Percentiles rank a stretch among this genome's conserved stretches.
These are phyloP conservation scores for Eustalomyia histrio DNA, from an alignment of 2,888 invertebrate genomes.

Conservation along the genomic window DNA sequence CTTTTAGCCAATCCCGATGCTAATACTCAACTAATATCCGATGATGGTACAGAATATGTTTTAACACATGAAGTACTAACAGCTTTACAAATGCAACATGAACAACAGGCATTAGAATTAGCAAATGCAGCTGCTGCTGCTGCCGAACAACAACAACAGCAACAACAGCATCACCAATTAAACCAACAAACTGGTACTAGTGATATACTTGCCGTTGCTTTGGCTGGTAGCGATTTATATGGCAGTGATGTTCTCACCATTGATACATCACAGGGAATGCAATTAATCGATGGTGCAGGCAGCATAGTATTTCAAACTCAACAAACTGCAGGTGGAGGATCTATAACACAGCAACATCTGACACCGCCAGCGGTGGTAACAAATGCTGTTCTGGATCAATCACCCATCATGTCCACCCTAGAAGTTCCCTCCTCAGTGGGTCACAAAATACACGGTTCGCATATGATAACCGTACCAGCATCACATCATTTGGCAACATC, in stretches of 20 bases:
- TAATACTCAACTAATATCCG: conserved; percentile 71
- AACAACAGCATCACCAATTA: conserved; percentile 68
- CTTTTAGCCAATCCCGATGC: conserved; percentile 66
- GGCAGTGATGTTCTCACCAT: conserved; percentile 76
- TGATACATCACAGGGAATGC: conserved; percentile 66
- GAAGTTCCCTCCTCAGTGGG: conserved; percentile 82
- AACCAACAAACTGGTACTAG: conserved; percentile 31
- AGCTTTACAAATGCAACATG: conserved; percentile 67
- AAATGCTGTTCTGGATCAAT: conserved; percentile 86
- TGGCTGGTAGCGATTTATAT: conserved; percentile 87
- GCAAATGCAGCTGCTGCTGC: conserved; percentile 34
- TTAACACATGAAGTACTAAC: conserved; percentile 71
- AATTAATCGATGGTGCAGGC: conserved; percentile 67
- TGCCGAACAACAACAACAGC: conserved; percentile 1
- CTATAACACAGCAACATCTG: conserved; percentile 67
- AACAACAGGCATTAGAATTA: conserved; percentile 56
- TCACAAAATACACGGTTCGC: conserved; percentile 50
- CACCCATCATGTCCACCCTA: conserved; percentile 89
- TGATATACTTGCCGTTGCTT: conserved; percentile 87
- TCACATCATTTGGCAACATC: conserved; percentile 45
- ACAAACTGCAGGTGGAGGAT: neutral
- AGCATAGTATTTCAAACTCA: conserved; percentile 70
- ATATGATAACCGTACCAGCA: conserved; percentile 48
- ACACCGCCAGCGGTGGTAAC: conserved; percentile 80
- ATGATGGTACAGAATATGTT: conserved; percentile 72